Evolutionary conservation across 1,140 invertebrate species (phyloP).

Genomic region (Ditylenchus dipsaci): DNA sequence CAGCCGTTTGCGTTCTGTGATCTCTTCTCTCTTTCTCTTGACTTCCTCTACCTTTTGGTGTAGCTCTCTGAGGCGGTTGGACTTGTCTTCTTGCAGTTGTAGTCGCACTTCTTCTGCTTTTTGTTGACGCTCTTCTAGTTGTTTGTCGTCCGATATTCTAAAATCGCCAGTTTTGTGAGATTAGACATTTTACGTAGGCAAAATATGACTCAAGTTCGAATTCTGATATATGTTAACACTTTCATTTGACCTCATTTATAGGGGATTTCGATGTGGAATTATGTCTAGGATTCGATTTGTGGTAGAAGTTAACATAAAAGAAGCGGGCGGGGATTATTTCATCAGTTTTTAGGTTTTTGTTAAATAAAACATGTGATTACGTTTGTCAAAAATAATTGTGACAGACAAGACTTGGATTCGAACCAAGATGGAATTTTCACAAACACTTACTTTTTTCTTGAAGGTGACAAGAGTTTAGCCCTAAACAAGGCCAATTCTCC

Average conservation of each 20-base stretch:
- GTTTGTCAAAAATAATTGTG: too few species aligned
- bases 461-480: constrained; percentile 13
- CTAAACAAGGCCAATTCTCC: constrained; percentile 18
- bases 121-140: constrained; percentile 24
- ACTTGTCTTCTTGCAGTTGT: constrained; percentile 35
- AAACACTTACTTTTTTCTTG: constrained; percentile 9
- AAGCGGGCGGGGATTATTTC: too few species aligned
- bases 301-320: too few species aligned
- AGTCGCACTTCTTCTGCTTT: constrained; percentile 47
- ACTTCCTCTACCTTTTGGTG: constrained; percentile 35
- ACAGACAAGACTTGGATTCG: too few species aligned
- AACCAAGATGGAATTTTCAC: too few species aligned
- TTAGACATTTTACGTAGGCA: neutral
- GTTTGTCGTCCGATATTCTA: constrained; percentile 8
- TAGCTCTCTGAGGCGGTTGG: constrained; percentile 31
- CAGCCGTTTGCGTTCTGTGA: constrained; percentile 30
- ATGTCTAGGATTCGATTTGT: too few species aligned
- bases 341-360: too few species aligned
- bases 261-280: too few species aligned
- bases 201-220: constrained; percentile 1
- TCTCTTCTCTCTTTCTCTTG: constrained; percentile 22
- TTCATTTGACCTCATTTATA: too few species aligned
- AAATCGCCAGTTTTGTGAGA: constrained; percentile 21
- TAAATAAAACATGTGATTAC: too few species aligned
- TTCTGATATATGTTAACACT: neutral